phyloP scores from a whole-genome alignment of 1,140 invertebrate genomes.

The Muscidifurax raptorellus region DNA sequence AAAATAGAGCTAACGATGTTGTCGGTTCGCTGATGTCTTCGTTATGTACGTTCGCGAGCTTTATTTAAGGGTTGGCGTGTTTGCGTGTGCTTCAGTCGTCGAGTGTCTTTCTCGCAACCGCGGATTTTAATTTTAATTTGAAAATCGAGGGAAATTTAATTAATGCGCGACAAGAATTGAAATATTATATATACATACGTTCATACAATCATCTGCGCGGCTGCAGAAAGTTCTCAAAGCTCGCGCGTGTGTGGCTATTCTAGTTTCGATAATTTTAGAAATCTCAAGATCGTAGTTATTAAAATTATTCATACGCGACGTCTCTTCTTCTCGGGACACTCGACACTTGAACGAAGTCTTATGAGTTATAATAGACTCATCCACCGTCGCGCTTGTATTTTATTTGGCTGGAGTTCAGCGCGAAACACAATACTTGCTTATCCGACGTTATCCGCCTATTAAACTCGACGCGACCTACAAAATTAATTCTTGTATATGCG shows the following conservation, averaged over 20 bases:
- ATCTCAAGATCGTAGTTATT: not conserved
- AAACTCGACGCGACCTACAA: not conserved
- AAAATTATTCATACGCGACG: not conserved
- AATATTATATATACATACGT: not conserved
- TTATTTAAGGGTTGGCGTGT: not conserved
- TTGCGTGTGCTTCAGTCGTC: not conserved
- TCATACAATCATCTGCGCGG: not conserved
- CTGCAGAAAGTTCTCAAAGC: too few relatives aligned
- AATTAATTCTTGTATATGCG: not conserved
- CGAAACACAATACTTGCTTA: constrained; percentile 1
- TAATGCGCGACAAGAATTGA: not conserved
- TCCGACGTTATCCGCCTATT: not conserved
- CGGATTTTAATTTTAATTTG: not conserved
- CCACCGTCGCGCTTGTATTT: not conserved
- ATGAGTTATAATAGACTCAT: not conserved
- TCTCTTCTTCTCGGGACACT: not conserved
- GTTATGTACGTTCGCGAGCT: constrained; percentile 32
- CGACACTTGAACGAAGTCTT: not conserved
- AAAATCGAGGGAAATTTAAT: not conserved
- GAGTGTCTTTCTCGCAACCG: not conserved
- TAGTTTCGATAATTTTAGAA: not conserved
- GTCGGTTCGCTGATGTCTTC: constrained; percentile 52
- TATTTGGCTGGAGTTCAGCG: not conserved
- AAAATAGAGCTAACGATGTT: constrained; percentile 42
- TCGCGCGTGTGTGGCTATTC: not conserved